phyloP scores from a whole-genome alignment of 1,140 invertebrate genomes.

The Lucilia sericata region DNA sequence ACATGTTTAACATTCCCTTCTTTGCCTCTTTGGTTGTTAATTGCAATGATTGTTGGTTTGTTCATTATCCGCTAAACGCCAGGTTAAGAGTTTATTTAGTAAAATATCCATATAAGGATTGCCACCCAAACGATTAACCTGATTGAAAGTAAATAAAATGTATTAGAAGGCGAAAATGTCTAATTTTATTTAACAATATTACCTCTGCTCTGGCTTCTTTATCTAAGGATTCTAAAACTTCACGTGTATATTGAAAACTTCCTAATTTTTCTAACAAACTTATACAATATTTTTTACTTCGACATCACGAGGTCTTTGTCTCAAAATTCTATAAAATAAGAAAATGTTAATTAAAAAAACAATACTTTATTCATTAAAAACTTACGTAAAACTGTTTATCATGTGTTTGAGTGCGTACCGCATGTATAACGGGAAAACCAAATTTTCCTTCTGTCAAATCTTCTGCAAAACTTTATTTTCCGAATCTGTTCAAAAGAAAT shows the following conservation, averaged over 20 bases:
- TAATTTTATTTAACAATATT: conserved; percentile 3
- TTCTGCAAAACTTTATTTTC: conserved; percentile 97
- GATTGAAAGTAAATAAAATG: conserved; percentile 30
- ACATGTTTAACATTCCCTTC: conserved; percentile 62
- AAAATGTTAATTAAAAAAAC: neutral
- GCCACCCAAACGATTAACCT: conserved; percentile 79
- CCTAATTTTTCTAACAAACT: conserved; percentile 86
- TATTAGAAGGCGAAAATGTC: neutral
- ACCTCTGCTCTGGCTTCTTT: conserved; percentile 80
- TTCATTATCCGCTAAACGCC: conserved; percentile 60
- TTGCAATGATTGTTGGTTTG: conserved; percentile 56
- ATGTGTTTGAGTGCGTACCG: conserved; percentile 81
- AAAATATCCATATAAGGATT: conserved; percentile 84
- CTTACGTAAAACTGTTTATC: conserved; percentile 92
- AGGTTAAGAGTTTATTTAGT: conserved; percentile 78
- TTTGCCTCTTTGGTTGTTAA: conserved; percentile 67
- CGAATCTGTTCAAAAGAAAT: conserved; percentile 76
- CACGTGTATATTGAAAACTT: conserved; percentile 88
- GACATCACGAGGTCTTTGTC: conserved; percentile 88
- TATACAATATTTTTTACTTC: conserved; percentile 96
- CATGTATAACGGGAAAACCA: conserved; percentile 97
- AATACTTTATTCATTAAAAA: conserved; percentile 27
- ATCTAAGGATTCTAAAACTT: conserved; percentile 80
- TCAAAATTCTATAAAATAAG: conserved; percentile 78
- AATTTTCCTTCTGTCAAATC: conserved; percentile 98